These are phyloP conservation scores for Chouioia cunea DNA, from an alignment of 2,888 invertebrate genomes.

Conservation along the genomic window DNA sequence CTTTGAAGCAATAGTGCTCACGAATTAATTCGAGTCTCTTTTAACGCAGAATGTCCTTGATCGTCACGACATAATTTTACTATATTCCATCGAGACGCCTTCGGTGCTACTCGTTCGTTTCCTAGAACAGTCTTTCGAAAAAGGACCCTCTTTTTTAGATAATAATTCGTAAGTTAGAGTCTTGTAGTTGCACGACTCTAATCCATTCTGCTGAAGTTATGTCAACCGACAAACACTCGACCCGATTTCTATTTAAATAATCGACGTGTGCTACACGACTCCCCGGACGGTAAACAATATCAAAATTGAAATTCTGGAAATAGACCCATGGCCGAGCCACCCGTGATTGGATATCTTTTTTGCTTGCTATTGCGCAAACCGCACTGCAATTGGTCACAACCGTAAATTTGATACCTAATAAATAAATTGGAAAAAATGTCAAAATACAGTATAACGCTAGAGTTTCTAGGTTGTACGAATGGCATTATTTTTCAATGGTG, in stretches of 20 bases:
- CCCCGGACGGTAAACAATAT: constrained; percentile 46
- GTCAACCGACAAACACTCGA: constrained; percentile 46
- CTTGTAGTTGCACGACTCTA: constrained; percentile 48
- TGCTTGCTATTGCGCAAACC: background rate
- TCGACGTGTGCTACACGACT: constrained; percentile 45
- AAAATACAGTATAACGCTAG: background rate
- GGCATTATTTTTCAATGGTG: constrained; percentile 20
- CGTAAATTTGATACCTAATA: constrained; percentile 25
- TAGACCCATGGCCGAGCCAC: constrained; percentile 55
- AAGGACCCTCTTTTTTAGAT: constrained; percentile 43
- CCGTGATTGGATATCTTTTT: constrained; percentile 44
- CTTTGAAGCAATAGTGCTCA: constrained; percentile 64
- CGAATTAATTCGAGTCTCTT: constrained; percentile 59
- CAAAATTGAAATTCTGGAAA: constrained; percentile 48
- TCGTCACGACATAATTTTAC: constrained; percentile 63
- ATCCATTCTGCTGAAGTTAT: constrained; percentile 50
- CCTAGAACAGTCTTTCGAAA: constrained; percentile 45
- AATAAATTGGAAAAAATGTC: constrained; percentile 9
- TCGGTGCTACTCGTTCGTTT: constrained; percentile 58
- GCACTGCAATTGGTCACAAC: constrained; percentile 25
- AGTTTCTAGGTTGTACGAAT: constrained; percentile 13
- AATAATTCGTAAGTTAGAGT: constrained; percentile 45
- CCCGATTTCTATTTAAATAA: constrained; percentile 48
- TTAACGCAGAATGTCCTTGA: constrained; percentile 62
- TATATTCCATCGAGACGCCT: constrained; percentile 54